Conservation (phyloP, 2,888 invertebrate species). For the Acronicta aceris region DNA sequence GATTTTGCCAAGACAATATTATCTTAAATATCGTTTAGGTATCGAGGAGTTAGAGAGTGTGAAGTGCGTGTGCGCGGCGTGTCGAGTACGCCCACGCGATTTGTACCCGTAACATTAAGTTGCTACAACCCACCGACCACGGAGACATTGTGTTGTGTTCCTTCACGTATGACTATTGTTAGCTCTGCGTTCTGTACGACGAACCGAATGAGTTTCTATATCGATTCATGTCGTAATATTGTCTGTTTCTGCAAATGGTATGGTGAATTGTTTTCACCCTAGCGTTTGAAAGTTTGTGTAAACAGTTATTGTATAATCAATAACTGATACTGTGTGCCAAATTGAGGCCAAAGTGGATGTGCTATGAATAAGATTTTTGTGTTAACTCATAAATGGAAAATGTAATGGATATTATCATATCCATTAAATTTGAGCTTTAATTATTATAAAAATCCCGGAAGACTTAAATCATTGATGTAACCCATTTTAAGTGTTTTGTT, state of each 20-base stretch:
- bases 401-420: slow-evolving; percentile 74
- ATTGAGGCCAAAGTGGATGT: slow-evolving; percentile 71
- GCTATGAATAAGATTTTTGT: slow-evolving; percentile 73
- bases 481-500: slow-evolving; percentile 65
- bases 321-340: slow-evolving; percentile 76
- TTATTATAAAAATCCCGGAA: slow-evolving; percentile 84
- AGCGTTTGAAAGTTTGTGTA: slow-evolving; percentile 68
- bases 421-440: slow-evolving; percentile 88
- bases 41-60: slow-evolving; percentile 71
- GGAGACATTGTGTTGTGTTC: slow-evolving; percentile 43
- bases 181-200: slow-evolving; percentile 21
- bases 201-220: slow-evolving; percentile 51
- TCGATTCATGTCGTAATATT: slow-evolving; percentile 58
- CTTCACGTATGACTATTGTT: slow-evolving; percentile 33
- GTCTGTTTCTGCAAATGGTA: slow-evolving; percentile 61
- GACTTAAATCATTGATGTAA: slow-evolving; percentile 71
- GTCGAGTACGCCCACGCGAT: slow-evolving; percentile 43
- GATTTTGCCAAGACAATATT: slow-evolving; percentile 88
- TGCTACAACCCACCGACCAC: slow-evolving; percentile 30
- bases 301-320: slow-evolving; percentile 68
- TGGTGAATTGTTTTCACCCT: slow-evolving; percentile 63
- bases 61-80: slow-evolving; percentile 60
- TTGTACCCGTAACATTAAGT: slow-evolving; percentile 51
- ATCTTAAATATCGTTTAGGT: slow-evolving; percentile 84
- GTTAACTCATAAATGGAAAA: slow-evolving; percentile 72